Evolutionary conservation across 2,888 invertebrate species (phyloP).

Genomic region (Noctuana brunneofusca): DNA sequence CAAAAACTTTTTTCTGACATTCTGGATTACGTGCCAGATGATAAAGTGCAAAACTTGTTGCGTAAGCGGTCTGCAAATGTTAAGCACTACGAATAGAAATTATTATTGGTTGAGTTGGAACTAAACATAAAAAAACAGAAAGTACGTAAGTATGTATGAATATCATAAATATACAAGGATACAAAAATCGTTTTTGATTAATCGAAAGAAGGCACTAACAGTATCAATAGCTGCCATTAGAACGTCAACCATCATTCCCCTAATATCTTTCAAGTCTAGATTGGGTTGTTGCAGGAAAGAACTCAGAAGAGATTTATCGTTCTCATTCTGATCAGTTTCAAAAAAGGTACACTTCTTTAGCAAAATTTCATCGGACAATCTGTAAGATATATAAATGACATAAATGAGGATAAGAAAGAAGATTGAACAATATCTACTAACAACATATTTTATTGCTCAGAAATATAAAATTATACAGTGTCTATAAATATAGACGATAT

Average conservation of each 20-base stretch:
- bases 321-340: conserved; percentile 51
- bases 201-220: conserved; percentile 66
- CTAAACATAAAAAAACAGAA: too few species aligned
- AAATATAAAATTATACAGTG: background rate
- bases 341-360: conserved; percentile 79
- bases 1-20: conserved; percentile 86
- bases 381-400: conserved; percentile 50
- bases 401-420: background rate
- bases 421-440: too few species aligned
- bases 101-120: too few species aligned
- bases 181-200: too few species aligned
- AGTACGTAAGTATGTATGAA: background rate
- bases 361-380: conserved; percentile 86
- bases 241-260: conserved; percentile 92
- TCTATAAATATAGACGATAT: background rate
- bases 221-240: conserved; percentile 94
- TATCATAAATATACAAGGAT: too few species aligned
- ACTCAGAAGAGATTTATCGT: conserved; percentile 83
- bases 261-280: conserved; percentile 89
- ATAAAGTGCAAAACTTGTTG: conserved; percentile 90
- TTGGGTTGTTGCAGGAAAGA: conserved; percentile 87
- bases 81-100: conserved; percentile 3
- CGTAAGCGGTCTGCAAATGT: conserved; percentile 87
- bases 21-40: conserved; percentile 88
- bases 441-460: too few species aligned